Evolutionary conservation across 53 echinoderm and acorn worm species (phyloP), one percentile per base, ranked within the genome.

Genomic region (Arbacia lixula): DNA sequence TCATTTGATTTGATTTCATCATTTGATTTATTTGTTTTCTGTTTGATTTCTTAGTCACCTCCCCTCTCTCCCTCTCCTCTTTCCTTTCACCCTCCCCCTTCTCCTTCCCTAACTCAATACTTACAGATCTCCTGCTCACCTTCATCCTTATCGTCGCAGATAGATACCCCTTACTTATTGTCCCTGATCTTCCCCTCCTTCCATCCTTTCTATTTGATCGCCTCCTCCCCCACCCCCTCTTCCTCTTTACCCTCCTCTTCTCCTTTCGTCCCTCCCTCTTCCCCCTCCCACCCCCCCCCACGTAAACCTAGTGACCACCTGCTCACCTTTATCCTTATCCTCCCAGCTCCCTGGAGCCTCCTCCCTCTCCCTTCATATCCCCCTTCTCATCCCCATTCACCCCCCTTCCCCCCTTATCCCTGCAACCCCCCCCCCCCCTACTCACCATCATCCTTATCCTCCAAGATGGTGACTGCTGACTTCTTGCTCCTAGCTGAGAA

Each of bases 401-500:
- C 24, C 42, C 32, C 41, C 68, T 61, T 36, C 35, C 87, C 14
- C 26, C 64, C 2, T 63, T n/a, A n/a, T n/a, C n/a, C 14, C 28
- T 14, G 19, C 22, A 0, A 38, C 68, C n/a, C 38, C 25, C 10
- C 12, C 41, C 1, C 39, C 33, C 11, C 31, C 76, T 52, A 21
- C 35, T 52, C 53, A 11, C 51, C 1, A 53, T 77, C 66, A 77
- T 78, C 86, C 14, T 77, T 67, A 43, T 49, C 50, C 20, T 81
- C 64, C 36, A 30, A 63, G 25, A 63, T 66, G 21, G 77, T 86
- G 38, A 76, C 65, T 1, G 49, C 64, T 29, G 86, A 71, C n/a
- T 80, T 78, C 78, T 71, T 87, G 60, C 81, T 81, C 9, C 53
- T 71, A 36, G 75, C 65, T 9, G 89, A 72, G 34, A 57, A 3